Percentiles rank a stretch among this genome's conserved stretches.
Conservation (phyloP, 23 tunicate genomes). For the Styela plicata region DNA sequence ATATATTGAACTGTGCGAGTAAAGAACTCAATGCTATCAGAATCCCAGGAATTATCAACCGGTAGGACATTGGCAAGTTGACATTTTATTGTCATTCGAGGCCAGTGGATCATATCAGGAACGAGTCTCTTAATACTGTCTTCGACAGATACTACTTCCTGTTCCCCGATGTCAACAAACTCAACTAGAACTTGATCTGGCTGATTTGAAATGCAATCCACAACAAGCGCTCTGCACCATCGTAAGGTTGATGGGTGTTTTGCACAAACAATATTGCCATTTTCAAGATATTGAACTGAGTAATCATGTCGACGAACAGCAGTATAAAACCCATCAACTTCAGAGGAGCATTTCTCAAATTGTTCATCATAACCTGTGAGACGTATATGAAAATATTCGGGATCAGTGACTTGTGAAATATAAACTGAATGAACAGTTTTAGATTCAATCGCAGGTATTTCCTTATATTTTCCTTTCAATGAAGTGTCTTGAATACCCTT, state of each 20-base stretch:
- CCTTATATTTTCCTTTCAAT: constrained; percentile 7
- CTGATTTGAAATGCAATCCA: background rate
- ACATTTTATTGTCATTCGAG: constrained; percentile 52
- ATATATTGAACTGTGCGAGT: background rate
- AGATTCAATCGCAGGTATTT: constrained; percentile 7
- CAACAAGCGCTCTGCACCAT: constrained; percentile 66
- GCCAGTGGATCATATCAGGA: constrained; percentile 47
- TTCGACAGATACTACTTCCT: constrained; percentile 30
- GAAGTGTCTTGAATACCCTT: background rate
- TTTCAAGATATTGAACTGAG: constrained; percentile 17
- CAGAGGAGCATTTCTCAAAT: background rate
- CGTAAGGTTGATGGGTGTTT: constrained; percentile 31
- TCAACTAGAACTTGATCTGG: constrained; percentile 33
- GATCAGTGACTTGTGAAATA: constrained; percentile 23
- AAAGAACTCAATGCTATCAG: background rate
- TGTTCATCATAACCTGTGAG: constrained; percentile 18
- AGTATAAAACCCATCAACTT: constrained; percentile 67
- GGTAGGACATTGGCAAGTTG: constrained; percentile 42
- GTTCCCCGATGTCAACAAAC: constrained; percentile 53
- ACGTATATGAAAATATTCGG: constrained; percentile 43
- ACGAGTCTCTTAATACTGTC: constrained; percentile 49
- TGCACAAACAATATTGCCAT: constrained; percentile 57
- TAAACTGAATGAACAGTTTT: constrained; percentile 19
- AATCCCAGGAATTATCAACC: background rate
- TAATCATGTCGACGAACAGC: constrained; percentile 69